These are phyloP conservation scores for Diplazon laetatorius DNA, from an alignment of 2,888 invertebrate genomes.

Conservation along the genomic window DNA sequence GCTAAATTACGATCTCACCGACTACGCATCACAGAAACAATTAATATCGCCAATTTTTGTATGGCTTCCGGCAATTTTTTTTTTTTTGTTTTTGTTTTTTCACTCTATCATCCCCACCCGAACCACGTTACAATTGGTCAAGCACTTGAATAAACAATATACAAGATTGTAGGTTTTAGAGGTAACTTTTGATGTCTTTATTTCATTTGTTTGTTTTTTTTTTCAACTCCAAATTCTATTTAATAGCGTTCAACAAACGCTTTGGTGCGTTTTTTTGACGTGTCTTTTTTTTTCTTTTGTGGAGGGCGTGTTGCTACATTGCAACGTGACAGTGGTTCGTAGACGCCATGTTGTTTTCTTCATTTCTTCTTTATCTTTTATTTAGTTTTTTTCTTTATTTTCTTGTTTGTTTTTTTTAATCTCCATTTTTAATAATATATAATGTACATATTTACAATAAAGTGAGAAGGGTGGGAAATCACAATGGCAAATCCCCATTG, in stretches of 20 bases:
- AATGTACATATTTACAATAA: constrained; percentile 62
- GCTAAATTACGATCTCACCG: neutral
- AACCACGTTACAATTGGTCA: constrained; percentile 67
- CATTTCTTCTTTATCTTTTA: neutral
- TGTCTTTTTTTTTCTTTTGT: neutral
- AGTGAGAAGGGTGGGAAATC: constrained; percentile 6
- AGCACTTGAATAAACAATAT: constrained; percentile 70
- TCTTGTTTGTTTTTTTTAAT: neutral
- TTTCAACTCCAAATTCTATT: neutral
- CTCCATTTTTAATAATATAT: constrained; percentile 5
- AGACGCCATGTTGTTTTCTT: constrained; percentile 27
- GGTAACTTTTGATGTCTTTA: neutral
- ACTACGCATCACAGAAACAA: constrained; percentile 40
- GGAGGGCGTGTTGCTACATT: neutral
- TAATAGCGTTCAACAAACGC: neutral
- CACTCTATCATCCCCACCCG: constrained; percentile 27
- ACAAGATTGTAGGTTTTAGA: constrained; percentile 37
- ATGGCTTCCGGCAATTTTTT: neutral
- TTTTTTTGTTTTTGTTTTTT: constrained; percentile 1
- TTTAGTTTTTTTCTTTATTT: neutral
- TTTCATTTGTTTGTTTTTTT: constrained; percentile 1
- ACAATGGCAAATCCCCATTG: constrained; percentile 30
- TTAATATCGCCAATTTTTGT: constrained; percentile 10
- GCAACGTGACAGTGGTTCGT: constrained; percentile 13
- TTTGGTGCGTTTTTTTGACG: constrained; percentile 6